Conservation (phyloP, 1,140 invertebrate genomes). For the Caenorhabditis tropicalis region DNA sequence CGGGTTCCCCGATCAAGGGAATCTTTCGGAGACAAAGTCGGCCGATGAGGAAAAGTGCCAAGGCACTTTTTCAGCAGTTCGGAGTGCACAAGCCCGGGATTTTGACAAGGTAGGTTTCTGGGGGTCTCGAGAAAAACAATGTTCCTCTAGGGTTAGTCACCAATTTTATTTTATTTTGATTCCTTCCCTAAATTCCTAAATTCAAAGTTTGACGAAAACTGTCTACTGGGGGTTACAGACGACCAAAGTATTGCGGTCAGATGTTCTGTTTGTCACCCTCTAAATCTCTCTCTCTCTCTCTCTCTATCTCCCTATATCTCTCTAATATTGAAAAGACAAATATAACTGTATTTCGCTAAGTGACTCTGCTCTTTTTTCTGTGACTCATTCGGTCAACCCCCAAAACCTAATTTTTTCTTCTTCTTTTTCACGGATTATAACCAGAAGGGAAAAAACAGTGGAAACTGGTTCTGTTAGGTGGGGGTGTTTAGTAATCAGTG, state of each 20-base stretch:
- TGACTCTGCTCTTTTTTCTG: neutral
- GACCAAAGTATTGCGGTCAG: constrained; percentile 4
- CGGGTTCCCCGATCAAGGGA: neutral
- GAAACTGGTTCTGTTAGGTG: neutral
- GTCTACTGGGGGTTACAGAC: too few species aligned
- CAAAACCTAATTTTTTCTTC: neutral
- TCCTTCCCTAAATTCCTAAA: neutral
- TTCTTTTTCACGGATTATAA: neutral
- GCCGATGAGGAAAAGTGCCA: constrained; percentile 11
- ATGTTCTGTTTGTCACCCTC: neutral
- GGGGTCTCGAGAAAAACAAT: neutral
- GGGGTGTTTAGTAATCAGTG: neutral
- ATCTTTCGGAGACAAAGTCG: constrained; percentile 33
- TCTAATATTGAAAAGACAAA: neutral
- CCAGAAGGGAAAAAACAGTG: neutral
- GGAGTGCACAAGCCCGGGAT: neutral
- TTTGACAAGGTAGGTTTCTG: neutral
- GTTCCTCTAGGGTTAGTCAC: too few species aligned
- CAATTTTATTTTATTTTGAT: neutral
- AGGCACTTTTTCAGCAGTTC: neutral
- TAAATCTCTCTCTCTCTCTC: neutral
- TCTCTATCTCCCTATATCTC: neutral
- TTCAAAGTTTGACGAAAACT: neutral
- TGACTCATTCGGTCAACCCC: neutral
- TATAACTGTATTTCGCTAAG: neutral